Evolutionary conservation across 2,113 vertebrate genomes (phyloP).

Genomic region (Eurypyga helias): DNA sequence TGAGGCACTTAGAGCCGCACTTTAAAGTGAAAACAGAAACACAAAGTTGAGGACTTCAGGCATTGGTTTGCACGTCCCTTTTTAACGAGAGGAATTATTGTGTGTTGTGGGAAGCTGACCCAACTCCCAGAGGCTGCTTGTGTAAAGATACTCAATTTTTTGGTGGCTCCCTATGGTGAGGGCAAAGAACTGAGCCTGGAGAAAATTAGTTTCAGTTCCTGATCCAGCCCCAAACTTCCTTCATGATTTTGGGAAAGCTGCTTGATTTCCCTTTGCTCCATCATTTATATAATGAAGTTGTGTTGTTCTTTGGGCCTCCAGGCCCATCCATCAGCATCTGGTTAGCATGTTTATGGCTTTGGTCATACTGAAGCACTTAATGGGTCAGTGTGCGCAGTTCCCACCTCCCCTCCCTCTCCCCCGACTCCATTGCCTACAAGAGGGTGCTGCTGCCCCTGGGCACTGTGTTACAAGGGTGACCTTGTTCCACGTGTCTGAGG

Average conservation of each 20-base stretch:
- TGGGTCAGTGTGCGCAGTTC: not conserved
- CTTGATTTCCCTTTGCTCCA: not conserved
- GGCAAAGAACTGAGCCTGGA: conserved; percentile 2
- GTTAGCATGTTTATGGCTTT: conserved; percentile 43
- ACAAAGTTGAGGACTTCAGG: conserved; percentile 25
- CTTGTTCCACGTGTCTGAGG: not conserved
- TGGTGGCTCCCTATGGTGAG: conserved; percentile 23
- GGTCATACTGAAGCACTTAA: conserved; percentile 42
- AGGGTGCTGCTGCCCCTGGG: not conserved
- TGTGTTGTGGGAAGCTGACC: conserved; percentile 55
- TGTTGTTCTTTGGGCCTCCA: conserved; percentile 31
- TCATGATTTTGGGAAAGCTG: conserved; percentile 56
- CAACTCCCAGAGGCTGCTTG: conserved; percentile 44
- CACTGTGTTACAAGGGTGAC: not conserved
- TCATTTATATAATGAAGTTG: conserved; percentile 38
- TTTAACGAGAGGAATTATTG: conserved; percentile 59
- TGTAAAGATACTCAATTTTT: conserved; percentile 37
- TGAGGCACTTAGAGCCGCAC: conserved; percentile 32
- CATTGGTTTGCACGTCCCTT: not conserved
- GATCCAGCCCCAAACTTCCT: conserved; percentile 44
- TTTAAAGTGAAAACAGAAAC: conserved; percentile 32
- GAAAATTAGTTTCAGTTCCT: conserved; percentile 61
- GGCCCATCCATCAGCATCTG: conserved; percentile 61
- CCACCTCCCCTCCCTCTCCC: too few relatives aligned
- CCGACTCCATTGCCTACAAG: not conserved